Base-by-base conservation (phyloP, 2,113 vertebrate genomes). In the Thinocorus orbignyianus region DNA sequence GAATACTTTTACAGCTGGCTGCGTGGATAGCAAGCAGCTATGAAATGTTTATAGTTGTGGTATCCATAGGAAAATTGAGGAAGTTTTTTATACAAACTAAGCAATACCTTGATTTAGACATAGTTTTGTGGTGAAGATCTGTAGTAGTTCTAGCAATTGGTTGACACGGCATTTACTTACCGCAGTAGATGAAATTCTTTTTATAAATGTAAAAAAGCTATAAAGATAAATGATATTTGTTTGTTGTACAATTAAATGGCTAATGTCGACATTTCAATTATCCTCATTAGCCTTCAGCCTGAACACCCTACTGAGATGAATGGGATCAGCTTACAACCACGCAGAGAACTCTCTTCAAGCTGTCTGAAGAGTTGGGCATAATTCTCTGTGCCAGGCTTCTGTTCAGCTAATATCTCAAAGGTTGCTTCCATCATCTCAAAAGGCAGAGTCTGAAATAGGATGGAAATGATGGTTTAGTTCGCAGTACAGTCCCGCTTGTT, bases 221-320 rank as follows among this genome's bases (percentile, higher is more conserved):
- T 55, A 33, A 60, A 93, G 76, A 74, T 62, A 42, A 66, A 68
- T 39, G 10, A 13, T 83, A 42, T 12, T 94, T 92, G 42, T 92
- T 92, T 81, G 31, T 57, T 46, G 37, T 69, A 66, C 84, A 92
- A 93, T 89, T 97, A 95, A 92, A 73, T 52, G 81, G 91, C 61
- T 79, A 88, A 94, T 73, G 65, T 72, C 3, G 2, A 91, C 77
- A 79, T 89, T 95, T 93, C 70, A 93, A 79, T 96, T 86, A 92
- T 13, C 95, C 51, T 91, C 65, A 65, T 82, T 62, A 94, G 70
- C 86, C 80, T 70, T 90, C 61, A 81, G 72, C 44, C 73, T 57
- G 52, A 86, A 39, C 73, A 69, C 57, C 57, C 82, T 61, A 54
- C 86, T 49, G 96, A 81, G 91, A 93, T 7, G 4, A 81, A 69